These are phyloP conservation scores for Zalophus californianus DNA, from an alignment of 2,797 vertebrate species.

Conservation along the genomic window DNA sequence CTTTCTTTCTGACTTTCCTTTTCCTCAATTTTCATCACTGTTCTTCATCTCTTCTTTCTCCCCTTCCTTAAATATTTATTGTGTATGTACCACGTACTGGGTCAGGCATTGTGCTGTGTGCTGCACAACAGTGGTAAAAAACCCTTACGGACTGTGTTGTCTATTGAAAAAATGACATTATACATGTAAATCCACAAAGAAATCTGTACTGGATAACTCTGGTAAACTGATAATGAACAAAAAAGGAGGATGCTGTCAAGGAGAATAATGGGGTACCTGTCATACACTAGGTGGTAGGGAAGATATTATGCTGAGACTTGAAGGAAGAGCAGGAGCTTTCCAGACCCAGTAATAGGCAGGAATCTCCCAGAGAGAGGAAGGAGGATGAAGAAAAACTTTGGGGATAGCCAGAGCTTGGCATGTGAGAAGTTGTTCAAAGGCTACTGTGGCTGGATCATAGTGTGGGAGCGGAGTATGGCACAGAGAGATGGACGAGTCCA, in stretches of 20 bases:
- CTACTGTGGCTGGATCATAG: fast-evolving
- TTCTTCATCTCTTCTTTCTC: neutral
- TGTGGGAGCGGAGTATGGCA: neutral
- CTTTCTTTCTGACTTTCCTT: neutral
- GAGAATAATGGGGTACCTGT: neutral
- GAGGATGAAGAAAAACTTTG: neutral
- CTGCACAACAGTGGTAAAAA: neutral
- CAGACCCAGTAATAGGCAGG: neutral
- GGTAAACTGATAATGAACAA: neutral
- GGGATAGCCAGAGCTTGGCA: neutral
- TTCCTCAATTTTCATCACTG: neutral
- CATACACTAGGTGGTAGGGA: neutral
- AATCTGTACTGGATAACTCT: neutral
- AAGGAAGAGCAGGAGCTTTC: neutral
- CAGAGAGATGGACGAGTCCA: neutral
- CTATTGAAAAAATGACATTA: neutral
- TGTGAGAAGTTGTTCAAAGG: neutral
- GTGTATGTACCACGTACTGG: neutral
- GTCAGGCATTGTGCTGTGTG: neutral
- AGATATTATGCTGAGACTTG: neutral
- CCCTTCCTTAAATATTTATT: constrained; percentile 6
- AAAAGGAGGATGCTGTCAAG: neutral
- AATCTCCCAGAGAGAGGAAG: neutral
- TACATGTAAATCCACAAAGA: neutral
- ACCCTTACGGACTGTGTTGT: neutral